Evolutionary conservation across 2,797 vertebrate genomes (phyloP), one percentile per base, ranked within the genome.

Genomic region (Danio tinwini): DNA sequence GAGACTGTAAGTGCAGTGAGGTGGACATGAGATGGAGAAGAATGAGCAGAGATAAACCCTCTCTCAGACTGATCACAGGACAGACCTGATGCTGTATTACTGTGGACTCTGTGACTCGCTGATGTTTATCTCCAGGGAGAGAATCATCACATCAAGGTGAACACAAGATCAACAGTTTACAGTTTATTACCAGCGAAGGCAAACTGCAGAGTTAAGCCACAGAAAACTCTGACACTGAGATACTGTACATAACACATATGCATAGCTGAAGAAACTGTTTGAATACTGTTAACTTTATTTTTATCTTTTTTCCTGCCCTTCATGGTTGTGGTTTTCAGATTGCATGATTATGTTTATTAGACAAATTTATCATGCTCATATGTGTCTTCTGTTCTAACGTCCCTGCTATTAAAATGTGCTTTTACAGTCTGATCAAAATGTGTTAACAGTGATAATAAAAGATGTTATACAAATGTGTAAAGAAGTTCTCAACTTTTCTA

Each of bases 1-100:
- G 81, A 87, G 81, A 87, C 84, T 82, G 82, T 88, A 86, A 85
- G 72, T 86, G 88, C 83, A 85, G 83, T 62, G 68, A 75, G 74
- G 75, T 76, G 83, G 80, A 50, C 65, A 70, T 86, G 77, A 84
- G 86, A 85, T 82, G 81, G 82, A 88, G 85, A 87, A 64, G 78
- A 83, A 84, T 82, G 82, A 76, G 81, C 82, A 82, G 81, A 62
- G 86, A 85, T 85, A 85, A 86, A 82, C 83, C 77, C 76, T 70
- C 81, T 76, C 47, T 50, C 49, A 85, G 84, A 84, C 70, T 79
- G 84, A 80, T 83, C 76, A 85, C 73, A 53, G 81, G 74, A 74
- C 58, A 74, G 74, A 81, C 70, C 56, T 78, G 86, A 86, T 82
- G 75, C 74, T 81, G 85, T 86, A 86, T 87, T 86, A 47, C 79